Conservation (phyloP, 1,140 invertebrate species). For the Philaenus spumarius region DNA sequence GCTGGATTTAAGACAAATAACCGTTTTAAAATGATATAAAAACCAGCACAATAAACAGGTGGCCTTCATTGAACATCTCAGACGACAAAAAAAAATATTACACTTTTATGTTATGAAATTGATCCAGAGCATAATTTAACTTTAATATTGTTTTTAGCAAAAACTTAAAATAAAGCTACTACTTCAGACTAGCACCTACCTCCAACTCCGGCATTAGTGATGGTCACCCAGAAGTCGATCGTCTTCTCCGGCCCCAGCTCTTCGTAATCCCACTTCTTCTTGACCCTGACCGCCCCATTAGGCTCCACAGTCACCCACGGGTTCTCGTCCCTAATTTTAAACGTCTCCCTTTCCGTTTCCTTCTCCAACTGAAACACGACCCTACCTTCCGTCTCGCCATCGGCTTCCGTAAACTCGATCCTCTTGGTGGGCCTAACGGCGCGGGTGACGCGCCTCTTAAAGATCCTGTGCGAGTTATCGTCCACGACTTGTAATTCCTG, state of each 20-base stretch:
- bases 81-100: too few relatives aligned
- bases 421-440: constrained; percentile 86
- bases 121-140: too few relatives aligned
- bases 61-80: too few relatives aligned
- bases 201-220: constrained; percentile 78
- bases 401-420: constrained; percentile 85
- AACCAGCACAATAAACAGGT: too few relatives aligned
- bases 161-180: too few relatives aligned
- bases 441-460: constrained; percentile 74
- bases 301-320: constrained; percentile 89
- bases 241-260: constrained; percentile 92
- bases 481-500: constrained; percentile 43
- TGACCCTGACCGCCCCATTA: constrained; percentile 85
- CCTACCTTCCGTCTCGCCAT: constrained; percentile 80
- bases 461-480: constrained; percentile 47
- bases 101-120: too few relatives aligned
- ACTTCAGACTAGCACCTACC: too few relatives aligned
- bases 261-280: constrained; percentile 96
- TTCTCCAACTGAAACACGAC: constrained; percentile 86
- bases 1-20: too few relatives aligned
- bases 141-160: too few relatives aligned
- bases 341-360: constrained; percentile 84
- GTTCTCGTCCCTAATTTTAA: constrained; percentile 89
- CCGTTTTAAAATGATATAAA: too few relatives aligned
- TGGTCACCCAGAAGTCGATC: constrained; percentile 94